Evolutionary conservation across 2,113 vertebrate species (phyloP).

Genomic region (Hassar affinis): DNA sequence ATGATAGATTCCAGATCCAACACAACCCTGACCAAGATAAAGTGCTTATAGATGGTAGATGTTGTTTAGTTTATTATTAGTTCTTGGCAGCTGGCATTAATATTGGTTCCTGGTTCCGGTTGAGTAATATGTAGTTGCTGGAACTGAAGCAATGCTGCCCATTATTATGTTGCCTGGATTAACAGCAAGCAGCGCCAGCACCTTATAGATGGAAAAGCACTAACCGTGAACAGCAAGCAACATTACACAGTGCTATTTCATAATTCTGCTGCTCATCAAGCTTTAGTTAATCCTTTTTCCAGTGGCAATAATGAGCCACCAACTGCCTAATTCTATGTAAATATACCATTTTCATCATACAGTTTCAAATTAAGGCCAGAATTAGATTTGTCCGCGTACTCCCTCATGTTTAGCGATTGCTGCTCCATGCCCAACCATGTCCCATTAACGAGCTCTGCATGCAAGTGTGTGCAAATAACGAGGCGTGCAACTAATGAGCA

Average conservation of each 20-base stretch:
- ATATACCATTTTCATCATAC: conserved; percentile 45
- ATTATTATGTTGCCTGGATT: neutral
- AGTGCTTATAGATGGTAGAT: neutral
- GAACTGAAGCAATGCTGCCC: neutral
- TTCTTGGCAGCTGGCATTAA: neutral
- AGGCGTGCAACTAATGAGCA: conserved; percentile 63
- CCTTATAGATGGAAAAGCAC: neutral
- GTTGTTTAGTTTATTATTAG: neutral
- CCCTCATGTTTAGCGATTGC: conserved; percentile 44
- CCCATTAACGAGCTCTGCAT: conserved; percentile 48
- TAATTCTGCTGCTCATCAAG: neutral
- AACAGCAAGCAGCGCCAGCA: neutral
- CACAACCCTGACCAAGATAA: neutral
- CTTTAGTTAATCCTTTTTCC: conserved; percentile 23
- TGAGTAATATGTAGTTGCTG: neutral
- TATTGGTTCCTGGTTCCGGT: neutral
- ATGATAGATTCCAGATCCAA: neutral
- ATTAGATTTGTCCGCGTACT: conserved; percentile 43
- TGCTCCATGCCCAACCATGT: conserved; percentile 46
- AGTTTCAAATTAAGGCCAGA: conserved; percentile 49
- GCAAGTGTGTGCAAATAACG: conserved; percentile 58
- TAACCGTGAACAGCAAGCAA: neutral
- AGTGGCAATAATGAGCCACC: conserved; percentile 29
- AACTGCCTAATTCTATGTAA: conserved; percentile 47
- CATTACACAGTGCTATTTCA: neutral